Conservation (phyloP, 2,888 invertebrate genomes). For the Heliconius ethilla region DNA sequence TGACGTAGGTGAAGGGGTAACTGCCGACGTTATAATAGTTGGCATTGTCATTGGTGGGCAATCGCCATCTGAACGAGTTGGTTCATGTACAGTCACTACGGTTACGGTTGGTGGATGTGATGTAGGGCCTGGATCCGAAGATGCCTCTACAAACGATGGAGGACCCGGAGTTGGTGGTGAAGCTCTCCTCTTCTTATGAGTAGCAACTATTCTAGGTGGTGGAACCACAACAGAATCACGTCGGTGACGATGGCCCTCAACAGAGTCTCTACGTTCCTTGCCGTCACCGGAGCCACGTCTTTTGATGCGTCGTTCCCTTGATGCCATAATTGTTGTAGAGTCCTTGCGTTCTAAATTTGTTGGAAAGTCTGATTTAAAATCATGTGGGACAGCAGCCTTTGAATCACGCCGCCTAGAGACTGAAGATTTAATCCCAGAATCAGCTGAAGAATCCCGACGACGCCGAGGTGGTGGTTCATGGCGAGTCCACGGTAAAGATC, state of each 20-base stretch:
- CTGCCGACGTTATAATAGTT: constrained; percentile 91
- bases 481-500: constrained; percentile 91
- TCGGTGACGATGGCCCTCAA: constrained; percentile 86
- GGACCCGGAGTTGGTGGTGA: constrained; percentile 73
- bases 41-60: constrained; percentile 85
- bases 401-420: constrained; percentile 88
- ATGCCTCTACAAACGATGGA: constrained; percentile 79
- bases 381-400: constrained; percentile 82
- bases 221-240: constrained; percentile 85
- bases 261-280: constrained; percentile 84
- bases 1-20: constrained; percentile 91
- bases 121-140: constrained; percentile 86
- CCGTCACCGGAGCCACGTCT: constrained; percentile 85
- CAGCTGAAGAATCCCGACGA: constrained; percentile 93
- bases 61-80: constrained; percentile 83
- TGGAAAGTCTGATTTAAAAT: constrained; percentile 87
- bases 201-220: constrained; percentile 84
- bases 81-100: constrained; percentile 74
- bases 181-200: constrained; percentile 81
- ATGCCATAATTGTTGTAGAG: constrained; percentile 80
- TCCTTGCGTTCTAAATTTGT: constrained; percentile 87
- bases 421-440: constrained; percentile 90
- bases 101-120: constrained; percentile 74
- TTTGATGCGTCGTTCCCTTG: constrained; percentile 73
- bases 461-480: constrained; percentile 84